Percentiles rank a stretch among this genome's conserved stretches.
Conservation (phyloP, 1,140 invertebrate species). For the Ips nitidus region DNA sequence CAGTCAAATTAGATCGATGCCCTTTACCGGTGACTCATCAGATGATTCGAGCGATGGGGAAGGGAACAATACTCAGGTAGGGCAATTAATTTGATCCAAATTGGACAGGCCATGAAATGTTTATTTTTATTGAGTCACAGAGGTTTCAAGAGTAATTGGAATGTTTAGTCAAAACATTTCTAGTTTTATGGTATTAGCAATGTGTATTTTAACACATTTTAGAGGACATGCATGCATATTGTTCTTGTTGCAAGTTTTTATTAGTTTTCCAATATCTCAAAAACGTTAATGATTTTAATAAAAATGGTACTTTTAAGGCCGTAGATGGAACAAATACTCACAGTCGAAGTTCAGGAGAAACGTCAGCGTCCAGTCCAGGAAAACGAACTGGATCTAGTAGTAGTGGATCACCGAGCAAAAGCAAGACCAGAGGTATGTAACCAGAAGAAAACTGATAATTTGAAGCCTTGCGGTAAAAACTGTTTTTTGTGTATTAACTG, state of each 20-base stretch:
- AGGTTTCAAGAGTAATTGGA: too few relatives aligned
- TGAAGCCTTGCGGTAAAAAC: too few relatives aligned
- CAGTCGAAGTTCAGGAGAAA: conserved; percentile 81
- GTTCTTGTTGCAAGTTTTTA: too few relatives aligned
- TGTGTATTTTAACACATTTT: too few relatives aligned
- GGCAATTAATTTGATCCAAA: background rate
- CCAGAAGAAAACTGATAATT: background rate
- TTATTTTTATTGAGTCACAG: too few relatives aligned
- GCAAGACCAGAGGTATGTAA: conserved; percentile 63
- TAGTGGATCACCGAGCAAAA: conserved; percentile 80
- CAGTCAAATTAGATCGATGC: conserved; percentile 93
- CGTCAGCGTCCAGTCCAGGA: conserved; percentile 78
- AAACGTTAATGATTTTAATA: background rate
- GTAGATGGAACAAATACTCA: conserved; percentile 62
- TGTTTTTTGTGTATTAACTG: background rate
- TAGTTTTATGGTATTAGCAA: too few relatives aligned
- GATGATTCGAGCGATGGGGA: conserved; percentile 93
- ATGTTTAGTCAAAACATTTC: too few relatives aligned
- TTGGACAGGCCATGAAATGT: too few relatives aligned
- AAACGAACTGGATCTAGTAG: conserved; percentile 70
- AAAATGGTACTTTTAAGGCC: conserved; percentile 36
- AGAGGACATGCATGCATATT: too few relatives aligned
- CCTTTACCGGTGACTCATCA: conserved; percentile 92
- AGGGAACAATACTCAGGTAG: conserved; percentile 68
- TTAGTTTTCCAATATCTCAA: background rate